Percentiles rank a stretch among this genome's conserved stretches.
phyloP scores from a whole-genome alignment of 2,888 invertebrate species.

The Callosobruchus maculatus region DNA sequence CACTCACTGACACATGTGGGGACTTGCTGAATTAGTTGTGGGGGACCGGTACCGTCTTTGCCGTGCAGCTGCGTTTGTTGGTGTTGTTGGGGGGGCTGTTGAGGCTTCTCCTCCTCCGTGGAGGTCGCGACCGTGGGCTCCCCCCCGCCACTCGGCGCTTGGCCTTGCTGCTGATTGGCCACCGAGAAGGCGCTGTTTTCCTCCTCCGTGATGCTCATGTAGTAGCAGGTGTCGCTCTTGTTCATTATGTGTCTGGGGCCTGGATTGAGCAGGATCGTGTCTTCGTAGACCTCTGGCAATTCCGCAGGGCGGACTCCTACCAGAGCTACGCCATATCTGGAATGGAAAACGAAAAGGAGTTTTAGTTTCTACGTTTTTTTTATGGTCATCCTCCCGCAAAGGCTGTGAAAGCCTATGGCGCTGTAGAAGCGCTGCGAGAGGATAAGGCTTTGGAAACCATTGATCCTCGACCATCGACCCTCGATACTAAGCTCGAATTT shows the following conservation, averaged over 20 bases:
- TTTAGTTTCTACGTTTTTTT: too few species aligned
- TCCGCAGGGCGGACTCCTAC: constrained; percentile 93
- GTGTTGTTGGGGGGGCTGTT: constrained; percentile 46
- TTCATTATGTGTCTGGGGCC: constrained; percentile 97
- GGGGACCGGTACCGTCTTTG: constrained; percentile 65
- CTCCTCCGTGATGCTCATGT: constrained; percentile 97
- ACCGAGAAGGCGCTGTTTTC: constrained; percentile 94
- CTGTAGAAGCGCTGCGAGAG: too few species aligned
- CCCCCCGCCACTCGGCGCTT: constrained; percentile 52
- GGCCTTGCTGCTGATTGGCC: constrained; percentile 56
- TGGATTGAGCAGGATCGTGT: constrained; percentile 93
- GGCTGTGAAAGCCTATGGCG: too few species aligned
- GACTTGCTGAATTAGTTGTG: constrained; percentile 76
- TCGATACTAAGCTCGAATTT: too few species aligned
- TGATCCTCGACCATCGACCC: too few species aligned
- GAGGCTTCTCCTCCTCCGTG: constrained; percentile 37
- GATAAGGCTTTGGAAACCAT: too few species aligned
- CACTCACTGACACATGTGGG: constrained; percentile 69
- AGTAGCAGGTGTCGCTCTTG: constrained; percentile 94
- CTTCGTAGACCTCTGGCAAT: constrained; percentile 90
- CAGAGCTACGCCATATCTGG: constrained; percentile 92
- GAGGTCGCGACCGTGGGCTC: constrained; percentile 41
- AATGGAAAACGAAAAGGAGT: too few species aligned
- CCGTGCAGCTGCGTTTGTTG: constrained; percentile 45
- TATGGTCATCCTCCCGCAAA: too few species aligned